Conservation (phyloP, 1,140 invertebrate genomes). For the Stegodyphus dumicola region DNA sequence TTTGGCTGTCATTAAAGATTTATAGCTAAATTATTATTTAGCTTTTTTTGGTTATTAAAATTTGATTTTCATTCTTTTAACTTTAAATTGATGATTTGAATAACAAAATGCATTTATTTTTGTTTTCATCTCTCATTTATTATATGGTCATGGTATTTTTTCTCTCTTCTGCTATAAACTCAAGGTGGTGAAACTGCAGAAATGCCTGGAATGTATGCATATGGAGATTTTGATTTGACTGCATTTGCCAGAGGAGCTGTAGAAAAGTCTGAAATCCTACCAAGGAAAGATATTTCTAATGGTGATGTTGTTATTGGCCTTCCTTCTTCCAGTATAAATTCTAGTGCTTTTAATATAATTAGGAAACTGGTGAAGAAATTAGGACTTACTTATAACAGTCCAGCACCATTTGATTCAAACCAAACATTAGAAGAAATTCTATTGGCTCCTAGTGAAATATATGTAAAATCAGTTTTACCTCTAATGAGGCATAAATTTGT, state of each 20-base stretch:
- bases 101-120: background rate
- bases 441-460: conserved; percentile 91
- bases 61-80: too few species aligned
- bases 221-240: conserved; percentile 92
- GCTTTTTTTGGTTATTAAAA: too few species aligned
- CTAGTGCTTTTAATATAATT: conserved; percentile 95
- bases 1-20: too few species aligned
- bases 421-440: conserved; percentile 73
- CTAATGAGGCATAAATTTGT: conserved; percentile 79
- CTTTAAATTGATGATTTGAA: too few species aligned
- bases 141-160: background rate
- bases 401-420: conserved; percentile 79
- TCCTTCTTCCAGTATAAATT: conserved; percentile 88
- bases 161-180: conserved; percentile 6
- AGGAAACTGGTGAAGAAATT: conserved; percentile 83
- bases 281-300: conserved; percentile 77
- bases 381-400: conserved; percentile 75
- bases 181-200: conserved; percentile 95
- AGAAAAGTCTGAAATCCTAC: conserved; percentile 80
- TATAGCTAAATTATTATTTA: too few species aligned
- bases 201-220: conserved; percentile 92
- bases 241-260: conserved; percentile 95
- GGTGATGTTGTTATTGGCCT: conserved; percentile 90
- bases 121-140: background rate
- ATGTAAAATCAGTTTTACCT: conserved; percentile 82